Evolutionary conservation across 2,888 invertebrate genomes (phyloP), one percentile per base, ranked within the genome.

Genomic region (Neoascia interrupta): DNA sequence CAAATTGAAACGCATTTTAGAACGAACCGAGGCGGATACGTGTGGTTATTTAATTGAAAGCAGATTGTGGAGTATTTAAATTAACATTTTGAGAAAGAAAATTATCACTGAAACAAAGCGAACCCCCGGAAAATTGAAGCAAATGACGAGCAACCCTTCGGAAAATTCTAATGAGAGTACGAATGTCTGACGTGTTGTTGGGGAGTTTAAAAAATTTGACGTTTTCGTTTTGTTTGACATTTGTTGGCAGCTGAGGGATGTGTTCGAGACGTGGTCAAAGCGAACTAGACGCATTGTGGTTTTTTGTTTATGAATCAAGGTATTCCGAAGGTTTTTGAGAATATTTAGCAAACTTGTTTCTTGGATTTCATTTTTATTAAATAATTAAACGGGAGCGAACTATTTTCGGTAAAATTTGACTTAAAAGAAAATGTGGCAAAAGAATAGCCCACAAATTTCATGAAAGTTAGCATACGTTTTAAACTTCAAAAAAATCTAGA

Each of bases 151-250:
- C 73, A 73, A 73, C 79, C 79, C 79, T 66, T 73, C 58, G 23
- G 43, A 47, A 79, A 72, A 68, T 73, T 73, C 56, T 73, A 68
- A 49, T 56, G 31, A 72, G 79, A 73, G 56, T 45, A 72, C 73
- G 63, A 76, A 79, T 73, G 61, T 61, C 73, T 79, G 79, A 79
- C 79, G 79, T 79, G 73, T 79, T 68, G 73, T 73, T 73, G 49
- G 73, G 61, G 76, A 72, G 73, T 70, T 60, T 51, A 36, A 43
- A 26, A 39, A 23, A 10, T 54, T 73, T 79, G 72, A 66, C 72
- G 6, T 66, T 58, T 70, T n/a, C 51, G 45, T 21, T n/a, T n/a
- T 51, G 18, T 49, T 79, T 16, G 23, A 13, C 43, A 31, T 5
- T 19, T 19, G 26, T n/a, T n/a, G n/a, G 1, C 8, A 5, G n/a